Evolutionary conservation across 2,888 invertebrate species (phyloP).

Genomic region (Macrosiphum euphorbiae): DNA sequence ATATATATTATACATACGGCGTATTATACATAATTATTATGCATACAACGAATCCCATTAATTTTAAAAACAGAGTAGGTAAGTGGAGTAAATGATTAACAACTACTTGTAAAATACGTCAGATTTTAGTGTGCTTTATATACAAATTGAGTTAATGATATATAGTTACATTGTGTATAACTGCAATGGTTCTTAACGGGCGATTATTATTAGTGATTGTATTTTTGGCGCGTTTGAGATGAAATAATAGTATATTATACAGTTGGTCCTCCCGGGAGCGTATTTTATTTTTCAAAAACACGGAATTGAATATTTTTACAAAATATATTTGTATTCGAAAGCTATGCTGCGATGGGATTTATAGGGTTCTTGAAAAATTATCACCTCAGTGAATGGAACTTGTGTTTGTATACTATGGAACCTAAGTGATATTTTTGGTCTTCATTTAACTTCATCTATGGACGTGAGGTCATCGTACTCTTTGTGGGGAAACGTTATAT

Average conservation of each 20-base stretch:
- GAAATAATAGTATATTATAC: not conserved
- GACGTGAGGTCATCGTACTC: not conserved
- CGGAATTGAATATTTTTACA: not conserved
- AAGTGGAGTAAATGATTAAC: not conserved
- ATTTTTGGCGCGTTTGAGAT: not conserved
- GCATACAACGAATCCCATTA: not conserved
- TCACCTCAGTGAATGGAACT: not conserved
- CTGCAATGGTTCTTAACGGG: not conserved
- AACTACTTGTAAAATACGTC: not conserved
- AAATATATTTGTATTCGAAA: not conserved
- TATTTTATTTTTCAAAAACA: slow-evolving; percentile 9
- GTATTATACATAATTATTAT: not conserved
- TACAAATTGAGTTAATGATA: not conserved
- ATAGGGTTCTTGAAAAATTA: not conserved
- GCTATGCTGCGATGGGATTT: not conserved
- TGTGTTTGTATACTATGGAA: not conserved
- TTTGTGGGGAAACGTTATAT: not conserved
- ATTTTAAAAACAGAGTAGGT: not conserved
- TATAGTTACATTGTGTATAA: not conserved
- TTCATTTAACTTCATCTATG: not conserved
- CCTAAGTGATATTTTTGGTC: not conserved
- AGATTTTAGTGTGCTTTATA: not conserved
- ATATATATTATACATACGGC: not conserved
- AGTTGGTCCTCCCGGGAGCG: not conserved
- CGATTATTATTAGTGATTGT: not conserved